phyloP scores from a whole-genome alignment of 2,888 invertebrate species.

The Carabus problematicus region DNA sequence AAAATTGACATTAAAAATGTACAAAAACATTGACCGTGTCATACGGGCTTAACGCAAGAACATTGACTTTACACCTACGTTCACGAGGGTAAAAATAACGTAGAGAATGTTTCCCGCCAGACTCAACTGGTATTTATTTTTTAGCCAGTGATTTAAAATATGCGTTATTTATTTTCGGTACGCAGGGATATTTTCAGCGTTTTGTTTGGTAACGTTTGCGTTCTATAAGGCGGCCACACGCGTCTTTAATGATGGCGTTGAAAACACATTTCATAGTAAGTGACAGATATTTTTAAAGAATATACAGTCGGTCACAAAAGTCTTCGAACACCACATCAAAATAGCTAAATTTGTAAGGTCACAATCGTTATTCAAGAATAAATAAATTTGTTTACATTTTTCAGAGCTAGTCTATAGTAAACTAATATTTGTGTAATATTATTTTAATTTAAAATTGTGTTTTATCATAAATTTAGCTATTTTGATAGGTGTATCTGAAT shows the following conservation, averaged over 20 bases:
- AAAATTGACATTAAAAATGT: too few species aligned
- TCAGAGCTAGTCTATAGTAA: too few species aligned
- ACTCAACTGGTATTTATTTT: slow-evolving; percentile 7
- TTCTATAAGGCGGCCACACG: background rate
- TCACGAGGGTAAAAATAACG: slow-evolving; percentile 15
- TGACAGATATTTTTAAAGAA: too few species aligned
- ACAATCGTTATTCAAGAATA: too few species aligned
- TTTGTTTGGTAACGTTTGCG: slow-evolving; percentile 2
- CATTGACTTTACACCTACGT: slow-evolving; percentile 15
- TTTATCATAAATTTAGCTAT: too few species aligned
- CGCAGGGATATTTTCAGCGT: slow-evolving; percentile 6
- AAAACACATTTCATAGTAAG: background rate
- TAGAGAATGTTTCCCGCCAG: background rate
- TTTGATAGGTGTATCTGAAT: too few species aligned
- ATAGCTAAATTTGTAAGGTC: too few species aligned
- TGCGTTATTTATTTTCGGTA: slow-evolving; percentile 10
- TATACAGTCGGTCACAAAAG: too few species aligned
- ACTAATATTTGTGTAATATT: too few species aligned
- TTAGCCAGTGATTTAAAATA: slow-evolving; percentile 13
- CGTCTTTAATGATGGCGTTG: slow-evolving; percentile 12
- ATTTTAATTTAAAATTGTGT: too few species aligned
- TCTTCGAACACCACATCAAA: too few species aligned
- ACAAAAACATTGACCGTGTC: background rate
- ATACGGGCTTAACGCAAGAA: slow-evolving; percentile 4
- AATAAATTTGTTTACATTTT: too few species aligned